phyloP scores from a whole-genome alignment of 2,797 vertebrate genomes.

The Melanotaenia pygmaea region DNA sequence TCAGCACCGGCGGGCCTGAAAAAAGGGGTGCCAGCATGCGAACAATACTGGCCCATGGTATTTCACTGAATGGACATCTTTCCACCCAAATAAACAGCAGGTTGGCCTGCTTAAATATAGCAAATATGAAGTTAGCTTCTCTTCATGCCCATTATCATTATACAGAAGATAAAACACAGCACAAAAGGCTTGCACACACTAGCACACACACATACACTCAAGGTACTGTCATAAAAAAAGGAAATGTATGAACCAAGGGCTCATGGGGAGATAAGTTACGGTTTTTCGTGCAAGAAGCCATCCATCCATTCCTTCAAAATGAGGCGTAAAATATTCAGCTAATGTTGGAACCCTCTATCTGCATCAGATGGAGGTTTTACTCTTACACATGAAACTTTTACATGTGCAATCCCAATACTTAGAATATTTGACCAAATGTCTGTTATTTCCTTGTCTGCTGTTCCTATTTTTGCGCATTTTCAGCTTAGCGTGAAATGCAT shows the following conservation, averaged over 20 bases:
- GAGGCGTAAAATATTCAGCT: background rate
- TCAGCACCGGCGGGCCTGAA: background rate
- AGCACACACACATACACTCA: background rate
- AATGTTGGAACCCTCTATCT: too few species aligned
- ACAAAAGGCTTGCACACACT: background rate
- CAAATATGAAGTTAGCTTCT: slow-evolving; percentile 10
- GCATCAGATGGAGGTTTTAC: too few species aligned
- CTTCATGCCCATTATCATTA: slow-evolving; percentile 7
- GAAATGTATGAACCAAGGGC: too few species aligned
- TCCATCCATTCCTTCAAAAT: background rate
- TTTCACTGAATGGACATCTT: slow-evolving; percentile 2
- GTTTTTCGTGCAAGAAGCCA: background rate
- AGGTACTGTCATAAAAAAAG: background rate
- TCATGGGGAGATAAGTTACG: background rate
- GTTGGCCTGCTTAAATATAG: slow-evolving; percentile 14
- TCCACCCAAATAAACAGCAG: slow-evolving; percentile 22
- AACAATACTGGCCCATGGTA: background rate
- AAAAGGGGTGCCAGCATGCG: background rate
- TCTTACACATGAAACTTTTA: too few species aligned
- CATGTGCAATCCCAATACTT: too few species aligned
- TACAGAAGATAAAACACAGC: background rate
- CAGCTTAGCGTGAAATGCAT: too few species aligned
- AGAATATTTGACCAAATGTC: too few species aligned
- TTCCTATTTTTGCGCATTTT: too few species aligned
- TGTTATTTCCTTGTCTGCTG: too few species aligned